These are phyloP conservation scores for Dolichoris vasculosae DNA, from an alignment of 1,140 invertebrate species.

Conservation along the genomic window DNA sequence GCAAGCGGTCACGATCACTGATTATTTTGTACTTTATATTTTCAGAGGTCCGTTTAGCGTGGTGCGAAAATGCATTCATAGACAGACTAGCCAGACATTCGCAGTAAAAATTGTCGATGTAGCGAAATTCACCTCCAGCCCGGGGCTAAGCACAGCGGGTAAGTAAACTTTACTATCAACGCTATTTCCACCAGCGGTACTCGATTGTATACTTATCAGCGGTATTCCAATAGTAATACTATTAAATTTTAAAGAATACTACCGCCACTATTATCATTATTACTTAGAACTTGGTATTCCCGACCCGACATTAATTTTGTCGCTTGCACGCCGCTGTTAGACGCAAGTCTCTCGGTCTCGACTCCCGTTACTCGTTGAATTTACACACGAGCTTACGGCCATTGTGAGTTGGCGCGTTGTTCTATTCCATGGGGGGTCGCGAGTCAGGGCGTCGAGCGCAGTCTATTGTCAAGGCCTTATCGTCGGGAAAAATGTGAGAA, in stretches of 20 bases:
- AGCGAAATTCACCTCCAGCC: conserved; percentile 96
- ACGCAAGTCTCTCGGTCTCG: not conserved
- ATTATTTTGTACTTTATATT: conserved; percentile 56
- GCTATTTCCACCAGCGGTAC: not conserved
- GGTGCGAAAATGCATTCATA: conserved; percentile 95
- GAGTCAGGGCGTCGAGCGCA: not conserved
- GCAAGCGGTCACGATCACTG: not conserved
- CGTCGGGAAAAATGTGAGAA: not conserved
- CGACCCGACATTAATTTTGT: conserved; percentile 48
- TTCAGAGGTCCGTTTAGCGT: conserved; percentile 97
- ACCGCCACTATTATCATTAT: not conserved
- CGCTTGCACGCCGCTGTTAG: not conserved
- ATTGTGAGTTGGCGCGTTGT: conserved; percentile 1
- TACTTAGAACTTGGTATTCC: not conserved
- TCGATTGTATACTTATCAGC: too few species aligned
- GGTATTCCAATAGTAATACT: not conserved
- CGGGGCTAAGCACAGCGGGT: conserved; percentile 96
- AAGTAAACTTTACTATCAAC: conserved; percentile 62
- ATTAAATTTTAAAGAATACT: not conserved
- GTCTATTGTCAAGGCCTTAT: conserved; percentile 28
- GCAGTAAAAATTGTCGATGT: conserved; percentile 99
- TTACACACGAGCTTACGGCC: not conserved
- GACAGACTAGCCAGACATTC: conserved; percentile 95
- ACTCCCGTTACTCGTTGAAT: conserved; percentile 10
- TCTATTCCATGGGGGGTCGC: not conserved